Base-by-base conservation (phyloP, 1,140 invertebrate species). In the Drosophila mayri region DNA sequence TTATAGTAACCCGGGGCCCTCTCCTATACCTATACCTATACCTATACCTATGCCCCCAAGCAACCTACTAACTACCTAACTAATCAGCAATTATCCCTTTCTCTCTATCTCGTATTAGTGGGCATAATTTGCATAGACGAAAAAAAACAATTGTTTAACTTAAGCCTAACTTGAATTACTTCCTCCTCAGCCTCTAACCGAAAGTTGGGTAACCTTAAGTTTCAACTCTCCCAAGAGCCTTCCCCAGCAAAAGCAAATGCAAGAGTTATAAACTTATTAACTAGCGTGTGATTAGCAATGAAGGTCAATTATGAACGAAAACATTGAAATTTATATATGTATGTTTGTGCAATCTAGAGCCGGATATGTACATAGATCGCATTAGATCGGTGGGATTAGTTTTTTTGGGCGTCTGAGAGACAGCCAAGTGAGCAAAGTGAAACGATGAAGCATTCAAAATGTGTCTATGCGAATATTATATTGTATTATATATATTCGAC, bases 271-370 rank as follows among this genome's bases (percentile, higher is more conserved):
- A 61, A 60, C 65, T 55, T 55, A 55, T 55, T 70, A 81, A 76
- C 70, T 81, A 87, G 83, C 87, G 90, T 92, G 91, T 92, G 91
- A 92, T 92, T 92, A 92, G 91, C 76, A 92, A 92, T 88, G 91
- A 92, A 92, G 91, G 91, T 92, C 91, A 92, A 92, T 92, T 92
- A 92, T 84, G 70, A 85, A 65, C 77, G 75, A 85, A 79, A 67
- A 64, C 67, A 50, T 72, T 63, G 67, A 81, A 88, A 82, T 76
- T 82, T 76, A 74, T 79, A 74, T 79, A 30, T 30, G 28, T 30
- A 79, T 72, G 20, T 35, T 10, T 37, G 71, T 74, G 78, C 71
- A 67, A 86, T 68, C 66, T 68, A 63, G 54, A 46, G 25, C 59
- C 35, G 60, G 52, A 25, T 37, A 60, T 22, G 32, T 38, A 25